Evolutionary conservation across 2,888 invertebrate species (phyloP), one percentile per base, ranked within the genome.

Genomic region (Opisthograptis luteolata): DNA sequence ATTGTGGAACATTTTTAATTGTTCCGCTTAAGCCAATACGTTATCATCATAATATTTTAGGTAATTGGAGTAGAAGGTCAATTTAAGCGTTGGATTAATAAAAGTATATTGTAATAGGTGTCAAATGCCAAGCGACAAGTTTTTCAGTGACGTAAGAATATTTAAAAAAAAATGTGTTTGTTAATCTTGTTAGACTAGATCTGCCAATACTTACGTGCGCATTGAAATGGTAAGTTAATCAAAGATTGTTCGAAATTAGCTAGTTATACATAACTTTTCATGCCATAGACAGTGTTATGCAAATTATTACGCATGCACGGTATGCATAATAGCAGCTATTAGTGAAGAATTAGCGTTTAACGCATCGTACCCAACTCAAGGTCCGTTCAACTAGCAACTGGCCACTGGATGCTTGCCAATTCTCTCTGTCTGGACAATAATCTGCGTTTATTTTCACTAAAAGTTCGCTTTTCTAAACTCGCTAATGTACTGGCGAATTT

Each of bases 341-440:
- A 63, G 64, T 63, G 62, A 60, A 62, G 58, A 65, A 64, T 68
- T 70, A 68, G 66, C 66, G 63, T 68, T 66, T 68, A 60, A 67
- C 66, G 50, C 61, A 57, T 67, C 69, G 13, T 63, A 73, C 58
- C 69, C 60, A 66, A 60, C 67, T 68, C 84, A 83, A 83, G 84
- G 83, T 77, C 77, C 70, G 15, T 14, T 30, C 1, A 61, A 65
- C n/a, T 68, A 71, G 58, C 59, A 66, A 67, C 67, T 63, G 62
- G 64, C 58, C 28, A 37, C 70, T 82, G 85, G 83, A 73, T 6
- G 3, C 1, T 12, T 32, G 84, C 84, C 86, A 86, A 76, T 58
- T 68, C 67, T 70, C 60, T 59, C 68, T 62, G 73, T 72, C 74
- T 81, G 79, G 77, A 74, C 68, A 74, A 76, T 73, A 67, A 74